phyloP scores from a whole-genome alignment of 30 jellyfish, hydroid and myxozoan genomes.

The Morbakka virulenta region DNA sequence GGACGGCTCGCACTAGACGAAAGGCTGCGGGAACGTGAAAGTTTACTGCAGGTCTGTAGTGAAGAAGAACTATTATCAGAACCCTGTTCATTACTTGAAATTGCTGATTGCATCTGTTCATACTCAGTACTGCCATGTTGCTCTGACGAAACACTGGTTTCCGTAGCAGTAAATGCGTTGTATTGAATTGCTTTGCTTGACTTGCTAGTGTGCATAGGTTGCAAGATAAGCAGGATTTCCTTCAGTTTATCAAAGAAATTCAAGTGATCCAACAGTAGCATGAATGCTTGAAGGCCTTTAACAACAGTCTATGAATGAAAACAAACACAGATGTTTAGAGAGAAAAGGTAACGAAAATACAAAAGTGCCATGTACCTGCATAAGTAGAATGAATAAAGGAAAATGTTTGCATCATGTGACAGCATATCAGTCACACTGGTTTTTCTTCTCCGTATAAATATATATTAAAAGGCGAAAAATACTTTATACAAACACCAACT shows the following conservation, averaged over 20 bases:
- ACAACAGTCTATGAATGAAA: constrained; percentile 39
- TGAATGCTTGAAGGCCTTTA: constrained; percentile 82
- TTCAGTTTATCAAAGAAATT: constrained; percentile 69
- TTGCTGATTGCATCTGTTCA: not conserved
- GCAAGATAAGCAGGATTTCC: constrained; percentile 7
- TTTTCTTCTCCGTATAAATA: too few relatives aligned
- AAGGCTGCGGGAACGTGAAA: not conserved
- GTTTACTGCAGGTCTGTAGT: not conserved
- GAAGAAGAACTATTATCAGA: not conserved
- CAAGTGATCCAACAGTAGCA: constrained; percentile 83
- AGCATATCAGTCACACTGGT: too few relatives aligned
- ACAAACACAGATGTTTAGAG: not conserved
- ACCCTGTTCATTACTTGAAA: not conserved
- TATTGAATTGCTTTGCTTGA: not conserved
- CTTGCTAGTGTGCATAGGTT: not conserved
- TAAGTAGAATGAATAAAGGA: too few relatives aligned
- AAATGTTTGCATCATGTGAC: too few relatives aligned
- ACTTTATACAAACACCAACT: too few relatives aligned
- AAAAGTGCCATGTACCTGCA: too few relatives aligned
- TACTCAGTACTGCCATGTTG: not conserved
- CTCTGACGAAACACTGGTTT: not conserved
- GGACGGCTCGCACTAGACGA: not conserved
- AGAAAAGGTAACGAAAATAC: too few relatives aligned
- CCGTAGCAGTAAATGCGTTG: not conserved
- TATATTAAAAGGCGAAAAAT: too few relatives aligned